Evolutionary conservation across 2,113 vertebrate species (phyloP), one percentile per base, ranked within the genome.

Genomic region (Cepphus grylle): DNA sequence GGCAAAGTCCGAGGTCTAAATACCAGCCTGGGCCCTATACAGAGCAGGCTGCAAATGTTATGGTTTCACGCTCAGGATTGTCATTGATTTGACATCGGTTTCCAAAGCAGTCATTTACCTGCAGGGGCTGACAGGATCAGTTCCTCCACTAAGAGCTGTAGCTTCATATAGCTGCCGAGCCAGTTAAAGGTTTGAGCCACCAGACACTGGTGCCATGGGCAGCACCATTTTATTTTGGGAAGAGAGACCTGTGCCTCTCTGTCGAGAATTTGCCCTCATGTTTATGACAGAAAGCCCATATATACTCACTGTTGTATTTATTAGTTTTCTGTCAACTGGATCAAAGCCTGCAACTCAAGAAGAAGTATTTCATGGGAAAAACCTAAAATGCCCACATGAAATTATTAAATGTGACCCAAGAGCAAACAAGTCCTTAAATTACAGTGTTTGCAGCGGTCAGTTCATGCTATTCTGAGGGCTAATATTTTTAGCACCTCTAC

Each of bases 401-500:
- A 43, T 27, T 67, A 74, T 90, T 76, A 52, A 95, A 93, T 20
- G 27, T 4, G 30, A 95, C 91, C 84, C 59, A 50, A 82, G 78
- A 93, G 53, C 50, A 58, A 1, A 2, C 6, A 47, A 53, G 30
- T 81, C 67, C 61, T 93, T 86, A 93, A 95, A 97, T 97, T 93
- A 93, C 84, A 59, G 45, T 82, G 21, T 92, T 86, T 78, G 58
- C 52, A 95, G 89, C n/a, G 69, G 59, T 80, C 85, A 89, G 58
- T 34, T 94, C 20, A 0, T 66, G 55, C 45, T 94, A 25, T 96
- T 97, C 96, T 93, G 82, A 95, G 78, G 62, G 50, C 43, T 17
- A 83, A 50, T 95, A 96, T 95, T 97, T 97, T 97, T 96, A 95
- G 63, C 77, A 93, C 74, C 45, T 96, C 52, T 53, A 53, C 47